Evolutionary conservation across 2,797 vertebrate genomes (phyloP).

Genomic region (Schizopygopsis malacanthus): DNA sequence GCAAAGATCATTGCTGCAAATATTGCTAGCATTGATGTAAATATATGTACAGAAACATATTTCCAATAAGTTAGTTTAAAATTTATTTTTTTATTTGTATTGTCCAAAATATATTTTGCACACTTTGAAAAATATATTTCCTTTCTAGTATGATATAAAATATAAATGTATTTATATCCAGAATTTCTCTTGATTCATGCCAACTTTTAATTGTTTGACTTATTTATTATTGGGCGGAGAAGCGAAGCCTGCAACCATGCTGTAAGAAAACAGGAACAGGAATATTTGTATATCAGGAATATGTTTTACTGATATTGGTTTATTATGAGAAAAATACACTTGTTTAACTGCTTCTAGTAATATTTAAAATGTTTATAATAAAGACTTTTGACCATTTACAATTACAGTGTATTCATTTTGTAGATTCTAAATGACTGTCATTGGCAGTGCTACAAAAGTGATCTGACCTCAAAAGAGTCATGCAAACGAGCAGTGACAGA

Average conservation of each 20-base stretch:
- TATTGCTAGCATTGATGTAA: background rate
- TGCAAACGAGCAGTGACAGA: background rate
- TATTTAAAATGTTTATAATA: background rate
- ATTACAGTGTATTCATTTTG: background rate
- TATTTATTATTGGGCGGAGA: background rate
- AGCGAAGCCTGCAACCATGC: background rate
- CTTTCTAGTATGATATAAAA: background rate
- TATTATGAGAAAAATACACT: background rate
- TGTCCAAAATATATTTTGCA: background rate
- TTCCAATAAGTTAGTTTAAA: too few species aligned
- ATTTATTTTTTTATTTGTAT: background rate
- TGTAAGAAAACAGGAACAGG: background rate
- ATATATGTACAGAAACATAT: background rate
- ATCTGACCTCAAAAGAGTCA: background rate
- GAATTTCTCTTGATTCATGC: background rate
- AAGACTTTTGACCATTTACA: background rate
- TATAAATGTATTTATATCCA: background rate
- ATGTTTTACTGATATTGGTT: background rate
- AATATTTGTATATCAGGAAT: background rate
- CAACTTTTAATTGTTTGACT: background rate
- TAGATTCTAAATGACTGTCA: background rate
- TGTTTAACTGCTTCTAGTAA: background rate
- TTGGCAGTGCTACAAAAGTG: too few species aligned
- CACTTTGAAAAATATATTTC: background rate
- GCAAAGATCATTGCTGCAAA: too few species aligned